These are phyloP conservation scores for Proisotoma minuta DNA, from an alignment of 2,888 invertebrate genomes.

Conservation along the genomic window DNA sequence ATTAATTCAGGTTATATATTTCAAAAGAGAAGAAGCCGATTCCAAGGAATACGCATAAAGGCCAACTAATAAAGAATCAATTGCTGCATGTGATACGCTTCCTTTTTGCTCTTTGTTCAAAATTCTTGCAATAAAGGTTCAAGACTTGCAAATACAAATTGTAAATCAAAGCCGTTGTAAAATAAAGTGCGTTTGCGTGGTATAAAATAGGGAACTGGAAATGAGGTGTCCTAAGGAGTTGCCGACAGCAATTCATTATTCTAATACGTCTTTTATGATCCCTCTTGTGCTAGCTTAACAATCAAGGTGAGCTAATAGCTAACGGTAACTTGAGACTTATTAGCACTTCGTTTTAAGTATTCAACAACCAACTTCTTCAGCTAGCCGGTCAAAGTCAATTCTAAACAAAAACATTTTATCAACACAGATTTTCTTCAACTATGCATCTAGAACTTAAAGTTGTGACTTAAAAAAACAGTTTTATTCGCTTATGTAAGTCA, in stretches of 20 bases:
- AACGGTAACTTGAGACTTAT: conserved; percentile 15
- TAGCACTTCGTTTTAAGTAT: conserved; percentile 3
- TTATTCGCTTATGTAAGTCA: conserved; percentile 2
- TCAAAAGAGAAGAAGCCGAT: too few species aligned
- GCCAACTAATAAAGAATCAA: too few species aligned
- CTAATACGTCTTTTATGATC: conserved; percentile 12
- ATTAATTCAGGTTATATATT: too few species aligned
- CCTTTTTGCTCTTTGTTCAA: too few species aligned
- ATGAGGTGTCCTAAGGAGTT: conserved; percentile 8
- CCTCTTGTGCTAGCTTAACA: background rate
- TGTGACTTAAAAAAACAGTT: background rate
- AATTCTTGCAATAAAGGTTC: too few species aligned
- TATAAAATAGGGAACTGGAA: background rate
- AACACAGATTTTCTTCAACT: background rate
- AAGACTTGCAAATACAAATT: too few species aligned
- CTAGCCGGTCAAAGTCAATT: background rate
- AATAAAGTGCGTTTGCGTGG: too few species aligned
- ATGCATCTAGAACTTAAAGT: background rate
- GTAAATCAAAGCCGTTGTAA: too few species aligned
- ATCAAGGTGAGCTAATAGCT: conserved; percentile 1
- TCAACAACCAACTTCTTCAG: background rate
- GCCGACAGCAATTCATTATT: conserved; percentile 15
- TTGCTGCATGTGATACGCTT: too few species aligned
- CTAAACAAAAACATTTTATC: background rate
- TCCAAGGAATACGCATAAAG: too few species aligned